Percentiles rank a stretch among this genome's conserved stretches.
Evolutionary conservation across 64 coral and sea anemone genomes (phyloP).

Genomic region (Montipora sp.): DNA sequence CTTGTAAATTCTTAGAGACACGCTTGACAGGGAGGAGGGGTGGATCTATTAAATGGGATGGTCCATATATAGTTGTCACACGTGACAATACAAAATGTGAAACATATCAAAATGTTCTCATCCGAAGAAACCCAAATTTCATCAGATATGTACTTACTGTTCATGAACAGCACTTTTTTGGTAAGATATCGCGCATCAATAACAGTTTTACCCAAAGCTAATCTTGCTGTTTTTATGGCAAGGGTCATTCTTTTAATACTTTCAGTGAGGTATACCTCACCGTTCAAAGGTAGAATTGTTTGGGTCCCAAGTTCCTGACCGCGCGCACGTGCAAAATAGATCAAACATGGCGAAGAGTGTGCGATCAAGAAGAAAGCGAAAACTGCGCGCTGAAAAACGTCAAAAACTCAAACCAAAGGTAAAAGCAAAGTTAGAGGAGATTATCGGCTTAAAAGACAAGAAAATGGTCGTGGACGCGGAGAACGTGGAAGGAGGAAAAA

Average conservation of each 20-base stretch:
- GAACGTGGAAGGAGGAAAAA: background rate
- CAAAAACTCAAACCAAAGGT: constrained; percentile 85
- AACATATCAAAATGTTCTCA: background rate
- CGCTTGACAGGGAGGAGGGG: too few relatives aligned
- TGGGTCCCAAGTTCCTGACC: background rate
- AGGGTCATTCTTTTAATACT: constrained; percentile 66
- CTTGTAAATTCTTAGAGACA: too few relatives aligned
- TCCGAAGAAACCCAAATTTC: background rate
- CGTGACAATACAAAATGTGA: too few relatives aligned
- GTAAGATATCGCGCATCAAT: constrained; percentile 83
- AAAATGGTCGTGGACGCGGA: constrained; percentile 44
- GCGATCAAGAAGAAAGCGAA: constrained; percentile 91
- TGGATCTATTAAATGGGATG: too few relatives aligned
- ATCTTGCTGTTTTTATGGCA: constrained; percentile 76
- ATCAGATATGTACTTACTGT: constrained; percentile 62
- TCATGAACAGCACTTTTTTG: constrained; percentile 78
- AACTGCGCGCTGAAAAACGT: constrained; percentile 82
- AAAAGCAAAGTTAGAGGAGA: constrained; percentile 72
- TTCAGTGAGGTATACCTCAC: background rate
- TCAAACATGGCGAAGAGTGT: constrained; percentile 94
- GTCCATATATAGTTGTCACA: too few relatives aligned
- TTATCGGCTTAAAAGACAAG: constrained; percentile 70
- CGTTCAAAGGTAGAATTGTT: background rate
- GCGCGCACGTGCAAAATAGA: constrained; percentile 36
- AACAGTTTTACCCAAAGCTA: constrained; percentile 60